Conservation (phyloP, 2,113 vertebrate species). For the Setophaga coronata region DNA sequence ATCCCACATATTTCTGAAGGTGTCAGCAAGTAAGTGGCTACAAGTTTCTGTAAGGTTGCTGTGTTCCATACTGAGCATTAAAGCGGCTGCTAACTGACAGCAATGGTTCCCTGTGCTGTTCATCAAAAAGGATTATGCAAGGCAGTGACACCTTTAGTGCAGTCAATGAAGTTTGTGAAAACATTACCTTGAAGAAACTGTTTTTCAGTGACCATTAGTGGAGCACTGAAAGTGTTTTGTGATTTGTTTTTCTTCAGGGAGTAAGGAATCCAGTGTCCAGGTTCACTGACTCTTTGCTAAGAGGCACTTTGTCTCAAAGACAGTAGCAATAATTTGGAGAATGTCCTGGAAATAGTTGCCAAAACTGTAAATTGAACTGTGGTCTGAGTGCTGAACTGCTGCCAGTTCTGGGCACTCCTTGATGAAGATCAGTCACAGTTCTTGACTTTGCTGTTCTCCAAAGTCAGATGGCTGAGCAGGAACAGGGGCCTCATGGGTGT, state of each 20-base stretch:
- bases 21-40: constrained; percentile 32
- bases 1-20: background rate
- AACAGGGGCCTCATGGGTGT: background rate
- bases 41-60: background rate
- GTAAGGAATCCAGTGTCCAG: background rate
- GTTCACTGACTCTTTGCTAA: constrained; percentile 34
- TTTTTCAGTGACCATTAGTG: constrained; percentile 10
- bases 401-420: constrained; percentile 39
- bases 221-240: constrained; percentile 2
- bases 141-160: constrained; percentile 14
- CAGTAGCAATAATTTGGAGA: constrained; percentile 40
- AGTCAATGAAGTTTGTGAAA: background rate
- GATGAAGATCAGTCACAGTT: constrained; percentile 39
- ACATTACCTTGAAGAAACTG: constrained; percentile 22
- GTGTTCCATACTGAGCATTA: background rate
- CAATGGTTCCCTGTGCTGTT: background rate
- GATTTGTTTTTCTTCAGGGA: constrained; percentile 45
- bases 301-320: constrained; percentile 48
- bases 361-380: constrained; percentile 57
- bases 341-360: constrained; percentile 27
- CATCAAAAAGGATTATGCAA: constrained; percentile 34
- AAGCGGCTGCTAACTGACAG: background rate
- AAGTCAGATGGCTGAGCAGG: background rate
- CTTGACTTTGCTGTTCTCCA: constrained; percentile 16
- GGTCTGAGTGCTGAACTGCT: constrained; percentile 28